Evolutionary conservation across 2,113 vertebrate genomes (phyloP).

Genomic region (Spermophilus dauricus): DNA sequence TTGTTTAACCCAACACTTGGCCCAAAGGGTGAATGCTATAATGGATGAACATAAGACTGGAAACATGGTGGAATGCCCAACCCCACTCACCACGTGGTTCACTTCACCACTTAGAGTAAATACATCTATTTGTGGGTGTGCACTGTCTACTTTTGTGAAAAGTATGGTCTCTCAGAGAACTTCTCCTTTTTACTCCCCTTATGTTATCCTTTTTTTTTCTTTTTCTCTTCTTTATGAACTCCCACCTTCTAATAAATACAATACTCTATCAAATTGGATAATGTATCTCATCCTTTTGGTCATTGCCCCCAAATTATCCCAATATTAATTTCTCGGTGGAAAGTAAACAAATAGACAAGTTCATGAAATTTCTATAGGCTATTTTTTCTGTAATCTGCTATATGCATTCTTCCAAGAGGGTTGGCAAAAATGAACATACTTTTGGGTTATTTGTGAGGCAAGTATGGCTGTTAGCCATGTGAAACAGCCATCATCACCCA

Average conservation of each 20-base stretch:
- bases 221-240: neutral
- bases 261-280: neutral
- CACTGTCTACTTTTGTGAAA: neutral
- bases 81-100: neutral
- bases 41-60: neutral
- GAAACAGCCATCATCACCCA: slow-evolving; percentile 78
- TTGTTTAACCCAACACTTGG: neutral
- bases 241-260: slow-evolving; percentile 21
- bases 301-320: neutral
- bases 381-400: slow-evolving; percentile 64
- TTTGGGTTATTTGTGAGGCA: slow-evolving; percentile 77
- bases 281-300: neutral
- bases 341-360: slow-evolving; percentile 40
- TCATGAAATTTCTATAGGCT: slow-evolving; percentile 47
- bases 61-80: neutral
- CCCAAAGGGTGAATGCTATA: neutral
- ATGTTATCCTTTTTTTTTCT: neutral
- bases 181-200: neutral
- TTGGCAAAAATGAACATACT: slow-evolving; percentile 74
- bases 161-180: neutral
- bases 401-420: slow-evolving; percentile 52
- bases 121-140: neutral
- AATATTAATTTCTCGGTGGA: neutral
- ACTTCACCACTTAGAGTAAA: slow-evolving; percentile 19
- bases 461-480: slow-evolving; percentile 76